Conservation (phyloP, 37 sponge, comb jelly and placozoan species). For the Cliona cf. orientalis region DNA sequence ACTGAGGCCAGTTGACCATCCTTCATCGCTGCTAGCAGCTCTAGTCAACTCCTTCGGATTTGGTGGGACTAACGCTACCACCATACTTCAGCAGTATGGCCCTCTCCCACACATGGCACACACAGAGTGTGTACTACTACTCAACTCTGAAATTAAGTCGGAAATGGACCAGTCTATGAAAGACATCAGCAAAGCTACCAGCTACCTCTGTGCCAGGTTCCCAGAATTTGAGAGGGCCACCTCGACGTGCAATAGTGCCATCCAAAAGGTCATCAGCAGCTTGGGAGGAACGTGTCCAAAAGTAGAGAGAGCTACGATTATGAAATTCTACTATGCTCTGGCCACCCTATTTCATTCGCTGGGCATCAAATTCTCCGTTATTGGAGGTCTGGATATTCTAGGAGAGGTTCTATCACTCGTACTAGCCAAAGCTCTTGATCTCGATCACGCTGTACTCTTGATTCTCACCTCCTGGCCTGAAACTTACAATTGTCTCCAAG, state of each 20-base stretch:
- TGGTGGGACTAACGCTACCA: slow-evolving; percentile 40
- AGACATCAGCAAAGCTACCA: neutral
- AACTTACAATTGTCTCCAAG: neutral
- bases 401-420: slow-evolving; percentile 39
- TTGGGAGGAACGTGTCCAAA: neutral
- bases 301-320: neutral
- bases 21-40: slow-evolving; percentile 18
- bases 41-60: slow-evolving; percentile 46
- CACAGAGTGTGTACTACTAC: slow-evolving; percentile 16
- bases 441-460: slow-evolving; percentile 19
- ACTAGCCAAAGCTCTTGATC: slow-evolving; percentile 11
- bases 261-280: neutral
- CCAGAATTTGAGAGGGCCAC: neutral
- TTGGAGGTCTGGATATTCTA: neutral
- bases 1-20: neutral
- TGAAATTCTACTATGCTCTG: slow-evolving; percentile 21
- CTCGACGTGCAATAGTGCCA: neutral
- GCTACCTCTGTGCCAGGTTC: neutral
- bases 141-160: neutral
- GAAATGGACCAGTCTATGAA: neutral
- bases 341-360: neutral
- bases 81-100: slow-evolving; percentile 31
- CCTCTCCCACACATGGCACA: slow-evolving; percentile 31
- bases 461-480: neutral
- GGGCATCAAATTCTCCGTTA: neutral